A percentile compares a stretch with the other conserved stretches of the same genome.
phyloP scores from a whole-genome alignment of 2,113 vertebrate genomes.

The Solea solea region DNA sequence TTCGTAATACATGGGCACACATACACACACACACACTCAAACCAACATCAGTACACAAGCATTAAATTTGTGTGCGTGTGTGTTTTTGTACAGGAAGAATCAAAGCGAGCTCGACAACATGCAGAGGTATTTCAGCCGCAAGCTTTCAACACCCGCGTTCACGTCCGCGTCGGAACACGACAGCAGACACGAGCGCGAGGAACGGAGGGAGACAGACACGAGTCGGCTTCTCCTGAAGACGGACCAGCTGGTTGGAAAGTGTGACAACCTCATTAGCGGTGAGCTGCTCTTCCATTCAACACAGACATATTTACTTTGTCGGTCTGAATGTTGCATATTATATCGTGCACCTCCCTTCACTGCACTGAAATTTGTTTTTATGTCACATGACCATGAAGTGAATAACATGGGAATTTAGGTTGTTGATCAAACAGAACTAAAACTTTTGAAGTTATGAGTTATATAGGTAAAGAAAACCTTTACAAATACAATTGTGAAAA shows the following conservation, averaged over 20 bases:
- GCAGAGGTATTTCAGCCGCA: slow-evolving; percentile 90
- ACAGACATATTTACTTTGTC: not conserved
- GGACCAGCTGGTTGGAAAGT: slow-evolving; percentile 84
- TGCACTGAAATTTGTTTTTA: no score
- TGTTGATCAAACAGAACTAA: no score
- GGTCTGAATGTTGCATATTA: not conserved
- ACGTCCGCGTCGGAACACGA: slow-evolving; percentile 60
- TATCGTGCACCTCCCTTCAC: no score
- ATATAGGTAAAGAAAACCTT: no score
- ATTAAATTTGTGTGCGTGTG: not conserved
- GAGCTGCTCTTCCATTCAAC: slow-evolving; percentile 45
- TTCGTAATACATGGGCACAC: not conserved
- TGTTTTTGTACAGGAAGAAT: slow-evolving; percentile 84
- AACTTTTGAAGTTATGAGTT: no score
- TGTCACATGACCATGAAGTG: no score
- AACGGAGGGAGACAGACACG: slow-evolving; percentile 20
- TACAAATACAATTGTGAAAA: no score
- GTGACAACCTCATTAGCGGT: slow-evolving; percentile 87
- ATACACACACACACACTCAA: not conserved
- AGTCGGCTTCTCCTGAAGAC: slow-evolving; percentile 81
- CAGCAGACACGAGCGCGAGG: slow-evolving; percentile 28
- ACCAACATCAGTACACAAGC: not conserved
- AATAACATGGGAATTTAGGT: no score
- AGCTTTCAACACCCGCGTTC: slow-evolving; percentile 83
- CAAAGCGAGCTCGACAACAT: slow-evolving; percentile 94